Percentiles rank a stretch among this genome's conserved stretches.
Evolutionary conservation across 1,140 invertebrate species (phyloP).

Genomic region (Caenorhabditis latens): DNA sequence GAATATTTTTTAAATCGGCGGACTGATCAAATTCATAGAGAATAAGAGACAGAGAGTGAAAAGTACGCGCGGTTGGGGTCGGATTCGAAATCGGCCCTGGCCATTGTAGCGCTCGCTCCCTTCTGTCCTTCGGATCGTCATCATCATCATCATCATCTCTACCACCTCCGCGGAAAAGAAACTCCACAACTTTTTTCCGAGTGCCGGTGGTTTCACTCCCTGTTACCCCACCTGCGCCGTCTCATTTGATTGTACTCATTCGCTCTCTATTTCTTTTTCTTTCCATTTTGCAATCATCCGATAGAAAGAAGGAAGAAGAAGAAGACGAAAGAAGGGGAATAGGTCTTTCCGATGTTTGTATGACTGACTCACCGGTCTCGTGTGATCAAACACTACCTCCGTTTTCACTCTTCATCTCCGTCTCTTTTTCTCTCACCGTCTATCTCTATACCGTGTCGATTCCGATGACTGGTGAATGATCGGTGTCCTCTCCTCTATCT

Average conservation of each 20-base stretch:
- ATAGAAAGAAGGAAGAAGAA: too few species aligned
- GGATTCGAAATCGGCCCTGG: too few species aligned
- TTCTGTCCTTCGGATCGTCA: constrained; percentile 19
- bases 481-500: not conserved
- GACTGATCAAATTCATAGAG: not conserved
- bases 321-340: not conserved
- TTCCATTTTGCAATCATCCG: not conserved
- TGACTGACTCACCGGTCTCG: not conserved
- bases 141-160: not conserved
- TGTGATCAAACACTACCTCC: not conserved
- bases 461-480: constrained; percentile 52
- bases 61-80: not conserved
- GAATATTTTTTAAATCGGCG: not conserved
- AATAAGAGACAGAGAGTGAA: not conserved
- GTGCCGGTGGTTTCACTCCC: constrained; percentile 57
- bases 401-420: not conserved
- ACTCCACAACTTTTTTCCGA: constrained; percentile 55
- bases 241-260: constrained; percentile 56
- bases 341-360: constrained; percentile 7
- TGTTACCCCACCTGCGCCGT: constrained; percentile 38
- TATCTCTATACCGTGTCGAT: not conserved
- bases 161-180: not conserved
- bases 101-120: not conserved
- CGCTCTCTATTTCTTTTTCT: constrained; percentile 48
- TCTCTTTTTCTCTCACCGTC: not conserved